Evolutionary conservation across 1,140 invertebrate species (phyloP).

Genomic region (Eueides isabella): DNA sequence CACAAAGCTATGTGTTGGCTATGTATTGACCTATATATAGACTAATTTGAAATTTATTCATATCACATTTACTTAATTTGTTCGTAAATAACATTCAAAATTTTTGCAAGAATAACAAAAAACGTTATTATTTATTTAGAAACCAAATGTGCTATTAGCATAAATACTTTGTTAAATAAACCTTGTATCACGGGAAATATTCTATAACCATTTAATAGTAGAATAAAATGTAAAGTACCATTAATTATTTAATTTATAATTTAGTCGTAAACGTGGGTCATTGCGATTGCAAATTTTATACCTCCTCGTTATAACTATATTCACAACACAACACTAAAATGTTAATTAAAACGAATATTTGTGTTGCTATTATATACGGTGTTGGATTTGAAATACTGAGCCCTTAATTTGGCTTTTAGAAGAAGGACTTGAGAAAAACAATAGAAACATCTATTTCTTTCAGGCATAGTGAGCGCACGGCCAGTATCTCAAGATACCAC

Average conservation of each 20-base stretch:
- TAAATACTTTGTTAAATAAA: neutral
- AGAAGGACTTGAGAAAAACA: too few relatives aligned
- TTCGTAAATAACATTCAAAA: too few relatives aligned
- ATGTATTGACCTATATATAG: too few relatives aligned
- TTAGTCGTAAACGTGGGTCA: constrained; percentile 11
- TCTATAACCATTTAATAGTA: neutral
- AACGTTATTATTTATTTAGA: too few relatives aligned
- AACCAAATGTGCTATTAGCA: neutral
- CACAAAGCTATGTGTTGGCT: too few relatives aligned
- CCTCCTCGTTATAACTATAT: constrained; percentile 5
- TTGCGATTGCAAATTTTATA: constrained; percentile 26
- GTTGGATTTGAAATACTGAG: neutral
- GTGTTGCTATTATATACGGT: neutral
- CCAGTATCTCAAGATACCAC: too few relatives aligned
- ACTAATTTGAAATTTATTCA: too few relatives aligned
- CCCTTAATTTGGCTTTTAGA: too few relatives aligned
- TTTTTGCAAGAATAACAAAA: too few relatives aligned
- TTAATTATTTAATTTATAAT: constrained; percentile 10
- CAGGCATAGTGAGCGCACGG: too few relatives aligned
- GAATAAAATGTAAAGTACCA: constrained; percentile 14
- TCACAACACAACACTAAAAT: constrained; percentile 16
- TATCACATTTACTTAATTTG: too few relatives aligned
- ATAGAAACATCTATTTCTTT: too few relatives aligned
- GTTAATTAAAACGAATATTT: constrained; percentile 19
- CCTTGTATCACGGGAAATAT: neutral